Evolutionary conservation across 2,888 invertebrate species (phyloP), one percentile per base, ranked within the genome.

Genomic region (Macaria notata): DNA sequence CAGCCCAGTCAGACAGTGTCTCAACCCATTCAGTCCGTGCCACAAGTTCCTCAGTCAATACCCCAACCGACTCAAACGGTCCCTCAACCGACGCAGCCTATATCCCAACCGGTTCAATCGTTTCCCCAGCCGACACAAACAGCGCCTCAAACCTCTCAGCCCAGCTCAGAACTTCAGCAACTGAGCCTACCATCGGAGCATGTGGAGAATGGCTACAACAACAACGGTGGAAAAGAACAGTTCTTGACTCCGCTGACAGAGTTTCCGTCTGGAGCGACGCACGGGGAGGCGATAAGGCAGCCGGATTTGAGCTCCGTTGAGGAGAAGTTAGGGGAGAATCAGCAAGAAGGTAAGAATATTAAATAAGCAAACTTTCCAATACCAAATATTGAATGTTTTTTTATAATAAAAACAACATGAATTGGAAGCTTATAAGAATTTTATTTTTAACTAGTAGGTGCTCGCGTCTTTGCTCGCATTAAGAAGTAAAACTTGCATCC

Each of bases 201-300:
- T 6, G 59, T 65, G 5, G 85, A 84, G 58, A 84, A 86, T 48
- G 81, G 81, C 2, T 77, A 75, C 48, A 71, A 75, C 19, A 72
- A 69, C 48, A 84, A 83, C 50, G 84, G 82, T 4, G 66, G 69
- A 48, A 89, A 86, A 63, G 92, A 92, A 53, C 91, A 92, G 72
- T 92, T 88, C 67, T 71, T 84, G 56, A 92, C 92, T 29, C 92
- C 92, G 31, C 65, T 91, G 76, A 83, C 84, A 4, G 92, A 92
- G 73, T 77, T 88, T 51, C 87, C 89, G 0, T 77, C 83, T 1
- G 81, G 76, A 1, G 74, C 79, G 4, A 74, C 76, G 7, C 88
- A 87, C 36, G 61, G 68, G 3, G 87, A 87, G 42, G 80, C 81
- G 8, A 76, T 78, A 9, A 76, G 76, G 62, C 86, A 77, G 49